These are phyloP conservation scores for Pycnonotus jocosus DNA, from an alignment of 2,113 vertebrate species.

Conservation along the genomic window DNA sequence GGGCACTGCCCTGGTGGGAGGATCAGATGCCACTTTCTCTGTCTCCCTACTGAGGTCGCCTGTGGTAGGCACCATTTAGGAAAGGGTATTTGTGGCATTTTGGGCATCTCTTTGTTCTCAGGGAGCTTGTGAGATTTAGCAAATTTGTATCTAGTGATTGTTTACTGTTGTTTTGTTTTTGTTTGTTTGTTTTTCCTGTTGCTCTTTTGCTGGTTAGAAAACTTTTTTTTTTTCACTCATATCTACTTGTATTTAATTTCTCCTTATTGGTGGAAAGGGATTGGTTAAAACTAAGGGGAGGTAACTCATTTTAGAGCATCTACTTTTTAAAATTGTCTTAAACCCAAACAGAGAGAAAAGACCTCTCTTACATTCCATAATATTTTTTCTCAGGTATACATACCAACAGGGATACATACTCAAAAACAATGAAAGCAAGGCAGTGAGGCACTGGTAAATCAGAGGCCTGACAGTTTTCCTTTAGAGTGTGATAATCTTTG, in stretches of 20 bases:
- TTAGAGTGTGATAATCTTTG: background rate
- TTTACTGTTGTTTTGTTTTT: fast-evolving
- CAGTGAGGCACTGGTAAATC: background rate
- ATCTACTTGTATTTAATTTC: background rate
- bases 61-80: background rate
- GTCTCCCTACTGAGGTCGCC: background rate
- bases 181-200: fast-evolving
- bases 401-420: background rate
- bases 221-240: background rate
- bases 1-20: too few species aligned
- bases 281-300: background rate
- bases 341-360: background rate
- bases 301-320: background rate
- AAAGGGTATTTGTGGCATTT: background rate
- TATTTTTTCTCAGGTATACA: background rate
- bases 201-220: background rate
- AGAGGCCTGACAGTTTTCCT: background rate
- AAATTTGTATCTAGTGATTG: background rate
- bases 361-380: background rate
- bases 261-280: background rate
- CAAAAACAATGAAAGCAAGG: background rate
- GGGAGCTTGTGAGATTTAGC: background rate
- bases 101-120: background rate
- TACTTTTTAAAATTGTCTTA: background rate
- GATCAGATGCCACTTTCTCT: background rate